Percentiles rank a stretch among this genome's conserved stretches.
Evolutionary conservation across 1,140 invertebrate species (phyloP).

Genomic region (Drosophila lowei): DNA sequence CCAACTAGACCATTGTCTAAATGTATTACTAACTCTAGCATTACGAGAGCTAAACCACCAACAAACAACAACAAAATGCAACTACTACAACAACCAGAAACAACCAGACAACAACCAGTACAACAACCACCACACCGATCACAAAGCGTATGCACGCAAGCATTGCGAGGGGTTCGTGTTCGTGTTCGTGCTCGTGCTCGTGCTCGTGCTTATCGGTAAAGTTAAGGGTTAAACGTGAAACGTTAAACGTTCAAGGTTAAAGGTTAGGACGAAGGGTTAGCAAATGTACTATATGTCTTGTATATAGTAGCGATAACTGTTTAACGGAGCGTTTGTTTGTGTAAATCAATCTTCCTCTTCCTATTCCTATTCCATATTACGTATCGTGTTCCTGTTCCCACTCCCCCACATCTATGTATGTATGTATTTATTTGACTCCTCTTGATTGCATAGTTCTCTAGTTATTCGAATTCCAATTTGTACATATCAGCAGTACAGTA

Average conservation of each 20-base stretch:
- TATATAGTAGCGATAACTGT: slow-evolving; percentile 48
- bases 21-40: slow-evolving; percentile 47
- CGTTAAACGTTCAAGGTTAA: slow-evolving; percentile 19
- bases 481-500: slow-evolving; percentile 50
- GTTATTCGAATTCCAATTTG: slow-evolving; percentile 53
- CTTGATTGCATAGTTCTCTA: slow-evolving; percentile 37
- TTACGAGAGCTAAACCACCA: slow-evolving; percentile 65
- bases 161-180: slow-evolving; percentile 38
- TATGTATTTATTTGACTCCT: slow-evolving; percentile 9
- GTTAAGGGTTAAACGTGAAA: slow-evolving; percentile 27
- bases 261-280: slow-evolving; percentile 19
- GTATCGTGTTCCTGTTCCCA: slow-evolving; percentile 15
- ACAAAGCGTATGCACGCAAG: slow-evolving; percentile 38
- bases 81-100: slow-evolving; percentile 28
- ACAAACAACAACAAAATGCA: slow-evolving; percentile 46
- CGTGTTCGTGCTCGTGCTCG: slow-evolving; percentile 34
- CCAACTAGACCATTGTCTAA: slow-evolving; percentile 56
- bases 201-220: slow-evolving; percentile 8
- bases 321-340: slow-evolving; percentile 36
- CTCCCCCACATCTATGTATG: slow-evolving; percentile 6
- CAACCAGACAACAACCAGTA: slow-evolving; percentile 29
- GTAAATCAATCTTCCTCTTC: slow-evolving; percentile 16
- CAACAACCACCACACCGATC: slow-evolving; percentile 58
- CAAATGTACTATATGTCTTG: slow-evolving; percentile 46
- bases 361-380: not conserved